phyloP scores from a whole-genome alignment of 1,140 invertebrate genomes.

The Micrasema minimum region DNA sequence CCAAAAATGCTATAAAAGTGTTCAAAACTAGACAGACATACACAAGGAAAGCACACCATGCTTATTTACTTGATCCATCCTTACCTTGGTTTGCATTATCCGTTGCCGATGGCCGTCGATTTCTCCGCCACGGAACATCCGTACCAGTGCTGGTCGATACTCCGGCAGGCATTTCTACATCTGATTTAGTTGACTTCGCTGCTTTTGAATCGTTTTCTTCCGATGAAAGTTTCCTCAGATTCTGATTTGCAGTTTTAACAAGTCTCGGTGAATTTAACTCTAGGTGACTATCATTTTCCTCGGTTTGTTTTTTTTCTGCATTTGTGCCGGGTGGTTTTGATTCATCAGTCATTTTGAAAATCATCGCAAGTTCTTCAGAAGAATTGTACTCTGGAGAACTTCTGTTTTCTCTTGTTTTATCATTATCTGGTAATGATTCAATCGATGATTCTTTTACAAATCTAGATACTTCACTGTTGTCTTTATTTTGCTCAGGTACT shows the following conservation, averaged over 20 bases:
- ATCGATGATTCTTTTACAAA: constrained; percentile 61
- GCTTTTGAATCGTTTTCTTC: constrained; percentile 57
- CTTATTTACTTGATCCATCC: constrained; percentile 55
- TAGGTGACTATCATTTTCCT: constrained; percentile 51
- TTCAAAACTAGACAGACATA: constrained; percentile 38
- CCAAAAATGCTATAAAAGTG: constrained; percentile 23
- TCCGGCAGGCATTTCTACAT: constrained; percentile 60
- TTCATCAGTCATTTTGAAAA: constrained; percentile 64
- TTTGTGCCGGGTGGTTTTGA: constrained; percentile 53
- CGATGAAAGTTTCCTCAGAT: constrained; percentile 60
- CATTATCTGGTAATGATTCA: constrained; percentile 39
- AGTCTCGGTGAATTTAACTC: constrained; percentile 64
- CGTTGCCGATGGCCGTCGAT: constrained; percentile 34
- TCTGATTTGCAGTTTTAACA: constrained; percentile 64
- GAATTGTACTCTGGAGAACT: constrained; percentile 71
- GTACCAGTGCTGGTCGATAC: constrained; percentile 58
- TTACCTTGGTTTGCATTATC: constrained; percentile 51
- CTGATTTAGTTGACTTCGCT: constrained; percentile 61
- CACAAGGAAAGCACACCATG: constrained; percentile 58
- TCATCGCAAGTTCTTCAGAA: constrained; percentile 70
- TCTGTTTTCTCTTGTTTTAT: constrained; percentile 56
- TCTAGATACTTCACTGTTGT: constrained; percentile 35
- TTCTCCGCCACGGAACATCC: constrained; percentile 48
- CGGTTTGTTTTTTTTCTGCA: constrained; percentile 54
- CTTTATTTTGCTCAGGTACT: constrained; percentile 13